Percentiles rank a stretch among this genome's conserved stretches.
Conservation (phyloP, 2,797 vertebrate species). For the Tauraco hartlaubi region DNA sequence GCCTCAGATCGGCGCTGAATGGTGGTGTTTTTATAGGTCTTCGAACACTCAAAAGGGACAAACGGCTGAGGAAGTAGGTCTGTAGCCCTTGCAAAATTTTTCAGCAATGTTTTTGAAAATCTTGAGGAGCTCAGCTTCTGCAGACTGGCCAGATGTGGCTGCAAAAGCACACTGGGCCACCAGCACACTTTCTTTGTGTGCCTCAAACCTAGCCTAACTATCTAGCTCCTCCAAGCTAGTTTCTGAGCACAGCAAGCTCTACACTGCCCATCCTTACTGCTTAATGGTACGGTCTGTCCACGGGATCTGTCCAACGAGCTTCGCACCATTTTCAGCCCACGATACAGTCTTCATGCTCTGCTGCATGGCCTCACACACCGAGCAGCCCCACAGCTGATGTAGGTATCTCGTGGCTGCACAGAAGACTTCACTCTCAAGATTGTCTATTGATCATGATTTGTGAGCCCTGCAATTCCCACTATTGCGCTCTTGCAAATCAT, state of each 20-base stretch:
- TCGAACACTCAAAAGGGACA: background rate
- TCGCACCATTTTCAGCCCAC: background rate
- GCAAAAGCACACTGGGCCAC: background rate
- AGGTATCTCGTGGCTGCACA: background rate
- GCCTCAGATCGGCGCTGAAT: background rate
- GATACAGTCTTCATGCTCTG: background rate
- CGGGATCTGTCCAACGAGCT: fast-evolving
- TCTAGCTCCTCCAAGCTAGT: background rate
- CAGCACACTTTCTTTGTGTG: background rate
- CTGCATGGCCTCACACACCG: background rate
- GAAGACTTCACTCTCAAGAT: background rate
- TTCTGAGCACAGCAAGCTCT: background rate
- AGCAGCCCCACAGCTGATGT: background rate
- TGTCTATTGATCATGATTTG: background rate
- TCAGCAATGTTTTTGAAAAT: background rate
- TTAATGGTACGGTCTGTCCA: background rate
- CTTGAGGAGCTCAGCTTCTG: background rate
- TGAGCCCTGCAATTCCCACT: background rate
- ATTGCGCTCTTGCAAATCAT: background rate
- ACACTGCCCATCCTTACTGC: background rate
- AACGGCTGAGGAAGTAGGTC: background rate
- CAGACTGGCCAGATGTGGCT: background rate
- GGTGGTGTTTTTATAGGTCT: background rate
- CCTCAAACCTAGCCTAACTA: background rate
- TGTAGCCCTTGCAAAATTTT: background rate